phyloP scores from a whole-genome alignment of 2,797 vertebrate species.

The Sebastes variabilis region DNA sequence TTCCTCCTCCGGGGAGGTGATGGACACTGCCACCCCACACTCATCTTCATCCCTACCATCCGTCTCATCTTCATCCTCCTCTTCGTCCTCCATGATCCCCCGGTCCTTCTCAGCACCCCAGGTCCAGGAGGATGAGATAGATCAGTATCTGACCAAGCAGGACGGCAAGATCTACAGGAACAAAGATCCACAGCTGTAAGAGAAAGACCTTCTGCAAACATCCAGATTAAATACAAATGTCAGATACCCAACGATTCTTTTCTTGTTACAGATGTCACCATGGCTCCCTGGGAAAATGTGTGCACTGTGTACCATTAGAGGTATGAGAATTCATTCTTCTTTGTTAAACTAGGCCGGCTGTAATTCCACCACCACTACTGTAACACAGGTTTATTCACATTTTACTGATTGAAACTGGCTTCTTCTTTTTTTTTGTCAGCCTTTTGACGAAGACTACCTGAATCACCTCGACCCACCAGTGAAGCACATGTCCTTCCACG shows the following conservation, averaged over 20 bases:
- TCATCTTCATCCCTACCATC: conserved; percentile 75
- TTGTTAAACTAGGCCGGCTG: neutral
- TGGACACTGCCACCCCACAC: conserved; percentile 89
- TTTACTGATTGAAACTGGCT: neutral
- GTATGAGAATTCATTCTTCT: conserved; percentile 73
- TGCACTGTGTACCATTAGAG: conserved; percentile 97
- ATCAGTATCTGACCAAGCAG: conserved; percentile 94
- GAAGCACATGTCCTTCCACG: conserved; percentile 99
- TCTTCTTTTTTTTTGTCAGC: conserved; percentile 80
- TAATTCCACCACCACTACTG: neutral
- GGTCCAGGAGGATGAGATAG: conserved; percentile 94
- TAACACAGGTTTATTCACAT: neutral
- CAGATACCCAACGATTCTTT: neutral
- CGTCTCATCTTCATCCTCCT: conserved; percentile 60
- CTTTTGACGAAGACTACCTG: conserved; percentile 99
- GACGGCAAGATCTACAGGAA: conserved; percentile 98
- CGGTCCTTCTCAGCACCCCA: conserved; percentile 84
- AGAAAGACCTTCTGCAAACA: neutral
- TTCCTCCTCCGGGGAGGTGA: conserved; percentile 90
- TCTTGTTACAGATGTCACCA: conserved; percentile 90
- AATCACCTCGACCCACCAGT: conserved; percentile 98
- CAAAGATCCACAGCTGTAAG: conserved; percentile 94
- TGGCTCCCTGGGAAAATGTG: conserved; percentile 93
- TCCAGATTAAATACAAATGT: rapidly evolving
- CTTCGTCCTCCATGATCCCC: conserved; percentile 72